Base-by-base conservation (phyloP, 2,113 vertebrate genomes). In the Cynoglossus semilaevis region DNA sequence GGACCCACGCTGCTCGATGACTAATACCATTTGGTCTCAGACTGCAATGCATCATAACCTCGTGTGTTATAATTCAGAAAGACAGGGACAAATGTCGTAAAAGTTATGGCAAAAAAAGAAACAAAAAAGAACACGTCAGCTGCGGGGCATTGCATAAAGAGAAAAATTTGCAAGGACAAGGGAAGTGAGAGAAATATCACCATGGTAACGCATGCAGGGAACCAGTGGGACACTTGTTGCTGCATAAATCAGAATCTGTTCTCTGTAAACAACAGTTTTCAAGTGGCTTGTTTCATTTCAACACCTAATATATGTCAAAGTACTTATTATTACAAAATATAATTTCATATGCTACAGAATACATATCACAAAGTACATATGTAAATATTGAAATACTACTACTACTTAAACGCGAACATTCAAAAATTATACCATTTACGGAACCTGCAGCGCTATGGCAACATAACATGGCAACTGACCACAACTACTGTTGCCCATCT, bases 81-180 rank as follows among this genome's bases (percentile, higher is more conserved):
- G 74, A 56, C 67, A 67, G 69, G 67, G 50, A 71, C 64, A 73
- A 82, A 77, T 48, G 68, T 76, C 41, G 17, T 50, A 74, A 62
- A 52, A 66, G 47, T 43, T 11, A 44, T 5, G 55, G 63, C 59
- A 49, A 70, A 76, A 40, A 40, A 40, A 40, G 12, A 41, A 41
- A 41, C 4, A 5, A 41, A 41, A 41, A 41, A 73, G 47, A 86
- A 78, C 51, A 81, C 59, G 67, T 65, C 62, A 48, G 86, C 87
- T 87, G 76, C 87, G 68, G 42, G 86, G 83, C 42, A 65, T 86
- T 81, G 8, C 63, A 61, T 67, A 75, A 63, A 74, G 79, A 78
- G 67, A 71, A 60, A 66, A 63, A 29, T 29, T 61, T 38, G 37
- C 49, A 81, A 48, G 51, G 49, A 43, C 37, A 15, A 58, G 65